A percentile compares a stretch with the other conserved stretches of the same genome.
These are phyloP conservation scores for Antedon bifida DNA, from an alignment of 35 echinoderm and acorn worm genomes.

Conservation along the genomic window DNA sequence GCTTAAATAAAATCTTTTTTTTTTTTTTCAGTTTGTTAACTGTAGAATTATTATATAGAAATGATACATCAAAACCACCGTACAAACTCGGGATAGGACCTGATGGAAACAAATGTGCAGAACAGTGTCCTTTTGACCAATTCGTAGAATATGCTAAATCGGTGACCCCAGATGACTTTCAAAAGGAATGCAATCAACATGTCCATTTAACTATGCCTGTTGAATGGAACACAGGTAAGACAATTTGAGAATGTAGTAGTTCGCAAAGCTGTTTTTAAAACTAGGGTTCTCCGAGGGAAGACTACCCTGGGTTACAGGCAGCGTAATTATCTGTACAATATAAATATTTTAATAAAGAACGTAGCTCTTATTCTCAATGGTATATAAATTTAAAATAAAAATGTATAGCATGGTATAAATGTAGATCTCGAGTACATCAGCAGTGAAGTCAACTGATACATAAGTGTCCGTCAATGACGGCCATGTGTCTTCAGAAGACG, in stretches of 20 bases:
- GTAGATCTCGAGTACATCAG: too few relatives aligned
- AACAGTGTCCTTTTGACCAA: not conserved
- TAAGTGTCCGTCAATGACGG: too few relatives aligned
- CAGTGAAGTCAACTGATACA: too few relatives aligned
- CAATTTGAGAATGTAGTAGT: too few relatives aligned
- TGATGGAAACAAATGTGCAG: not conserved
- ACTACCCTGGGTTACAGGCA: too few relatives aligned
- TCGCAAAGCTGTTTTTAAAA: not conserved
- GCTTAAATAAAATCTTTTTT: not conserved
- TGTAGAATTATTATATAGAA: not conserved
- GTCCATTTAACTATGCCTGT: not conserved
- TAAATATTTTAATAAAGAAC: too few relatives aligned
- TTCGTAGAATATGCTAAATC: not conserved
- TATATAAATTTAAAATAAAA: too few relatives aligned
- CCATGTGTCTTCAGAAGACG: too few relatives aligned
- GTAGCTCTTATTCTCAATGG: too few relatives aligned
- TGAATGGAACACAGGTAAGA: not conserved
- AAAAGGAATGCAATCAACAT: not conserved
- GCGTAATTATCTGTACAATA: too few relatives aligned
- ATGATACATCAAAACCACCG: not conserved
- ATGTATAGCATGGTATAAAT: too few relatives aligned
- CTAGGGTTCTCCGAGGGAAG: too few relatives aligned
- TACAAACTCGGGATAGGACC: not conserved
- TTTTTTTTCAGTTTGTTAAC: not conserved
- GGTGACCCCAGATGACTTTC: not conserved